Base-by-base conservation (phyloP, 2,888 invertebrate genomes). In the Flexamia atlantica region DNA sequence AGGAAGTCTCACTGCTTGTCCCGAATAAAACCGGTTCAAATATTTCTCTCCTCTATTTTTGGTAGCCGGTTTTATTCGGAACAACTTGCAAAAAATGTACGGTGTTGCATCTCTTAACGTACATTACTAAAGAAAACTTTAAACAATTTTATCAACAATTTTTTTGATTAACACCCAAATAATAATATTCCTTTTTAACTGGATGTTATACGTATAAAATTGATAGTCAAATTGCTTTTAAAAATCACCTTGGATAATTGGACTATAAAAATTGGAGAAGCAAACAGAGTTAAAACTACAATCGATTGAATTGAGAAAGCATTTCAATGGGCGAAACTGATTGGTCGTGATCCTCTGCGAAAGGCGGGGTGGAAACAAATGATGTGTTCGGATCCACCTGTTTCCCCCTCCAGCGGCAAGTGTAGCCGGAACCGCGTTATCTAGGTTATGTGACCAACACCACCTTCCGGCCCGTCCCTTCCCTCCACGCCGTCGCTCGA, bases 361-460 rank as follows among this genome's bases (percentile, higher is more conserved):
- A 40, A 40, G 40, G 40, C 40, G 12, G 40, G 40, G 40, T n/a
- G n/a, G 40, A 40, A 40, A 40, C 53, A 4, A 53, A n/a, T 17
- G 60, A 60, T 1, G 2, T 60, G 60, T 23, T 25, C n/a, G 60
- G 25, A 20, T 60, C 60, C 60, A 60, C 60, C 60, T 25, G 60
- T 20, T 60, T 25, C 60, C 60, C 30, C 68, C 17, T 36, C 68
- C 68, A 32, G 4, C 68, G 14, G 32, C 32, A 64, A 4, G n/a
- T n/a, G 9, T 32, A 70, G 12, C 68, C 68, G 68, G 68, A 70
- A 70, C 68, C 17, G 68, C 36, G 68, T 30, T 70, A 70, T 70
- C 68, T 70, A 32, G 68, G 68, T 70, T 70, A 70, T 70, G 68
- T 70, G 68, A 70, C 68, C 64, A 64, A 4, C 64, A 25, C 23